Base-by-base conservation (phyloP, 92 coral and sea anemone species). In the Parazoanthus atlanticus region DNA sequence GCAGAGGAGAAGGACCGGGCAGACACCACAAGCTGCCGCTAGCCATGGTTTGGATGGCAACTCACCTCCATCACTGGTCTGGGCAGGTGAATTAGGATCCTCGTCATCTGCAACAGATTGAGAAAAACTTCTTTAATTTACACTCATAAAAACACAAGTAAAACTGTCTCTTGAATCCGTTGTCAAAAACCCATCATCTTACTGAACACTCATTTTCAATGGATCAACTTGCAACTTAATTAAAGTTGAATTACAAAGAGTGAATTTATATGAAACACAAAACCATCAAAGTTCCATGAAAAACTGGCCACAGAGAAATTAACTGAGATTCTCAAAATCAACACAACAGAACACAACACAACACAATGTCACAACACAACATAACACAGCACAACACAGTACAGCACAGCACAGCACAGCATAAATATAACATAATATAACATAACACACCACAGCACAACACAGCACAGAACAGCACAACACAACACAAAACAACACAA, bases 21-120 rank as follows among this genome's bases (percentile, higher is more conserved):
- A 91, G 16, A 95, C 98, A 34, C 98, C 96, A 85, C 99, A 97
- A 1, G 98, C 98, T 80, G 91, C 75, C 8, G 96, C 93, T n/a
- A 97, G 92, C 99, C 99, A 97, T 11, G 97, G 96, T 71, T 94
- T 93, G 56, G 94, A 77, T 6, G 99, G 97, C 31, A 95, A 86
- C 34, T 93, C 94, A 19, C 90, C 94, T 78, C 94, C 90, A 76
- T 87, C 88, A 71, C 87, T 66, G 3, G 88, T 89, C 70, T 80
- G 90, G 23, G 80, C 91, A 40, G 93, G 88, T 5, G 90, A 83
- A 69, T 91, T 90, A 49, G 88, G 88, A 28, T 61, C 86, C 30
- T 92, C 95, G 41, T 92, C 95, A 79, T 94, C 98, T 94, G 80
- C 40, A 86, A 49, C 2, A 28, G 32, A 90, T 64, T 25, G 47